A percentile compares a stretch with the other conserved stretches of the same genome.
phyloP scores from a whole-genome alignment of 2,888 invertebrate species.

The Lasioglossum pauxillum region DNA sequence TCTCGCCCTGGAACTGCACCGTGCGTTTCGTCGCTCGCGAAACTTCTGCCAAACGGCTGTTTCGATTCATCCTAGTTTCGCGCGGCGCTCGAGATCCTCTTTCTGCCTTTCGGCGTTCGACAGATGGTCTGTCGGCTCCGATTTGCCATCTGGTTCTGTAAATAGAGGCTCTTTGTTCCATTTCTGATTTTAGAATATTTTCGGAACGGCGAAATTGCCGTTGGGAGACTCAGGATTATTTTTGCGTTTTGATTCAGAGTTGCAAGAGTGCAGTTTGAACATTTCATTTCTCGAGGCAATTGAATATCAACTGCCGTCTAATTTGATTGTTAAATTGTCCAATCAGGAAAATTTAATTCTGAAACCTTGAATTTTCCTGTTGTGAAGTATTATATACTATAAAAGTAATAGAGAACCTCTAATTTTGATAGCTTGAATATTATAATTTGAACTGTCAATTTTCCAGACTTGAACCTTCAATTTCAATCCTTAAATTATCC shows the following conservation, averaged over 20 bases:
- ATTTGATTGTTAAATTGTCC: no score
- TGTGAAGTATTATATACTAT: no score
- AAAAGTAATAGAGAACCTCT: no score
- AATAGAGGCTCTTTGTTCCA: background rate
- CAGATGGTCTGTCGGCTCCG: background rate
- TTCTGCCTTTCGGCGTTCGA: background rate
- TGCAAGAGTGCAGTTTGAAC: background rate
- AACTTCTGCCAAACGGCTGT: background rate
- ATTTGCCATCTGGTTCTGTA: background rate
- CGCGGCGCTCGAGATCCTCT: background rate
- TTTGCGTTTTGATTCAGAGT: background rate
- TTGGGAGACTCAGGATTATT: background rate
- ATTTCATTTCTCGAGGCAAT: no score
- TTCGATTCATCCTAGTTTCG: constrained; percentile 7
- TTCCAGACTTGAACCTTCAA: no score
- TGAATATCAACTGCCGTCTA: no score
- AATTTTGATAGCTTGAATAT: no score
- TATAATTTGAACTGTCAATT: background rate
- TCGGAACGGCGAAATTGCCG: background rate
- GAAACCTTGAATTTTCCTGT: no score
- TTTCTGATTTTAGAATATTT: background rate
- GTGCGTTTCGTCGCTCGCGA: constrained; percentile 1
- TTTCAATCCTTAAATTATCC: no score
- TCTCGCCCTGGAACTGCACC: background rate
- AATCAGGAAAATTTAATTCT: no score